Evolutionary conservation across 2,888 invertebrate species (phyloP).

Genomic region (Miltochrista miniata): DNA sequence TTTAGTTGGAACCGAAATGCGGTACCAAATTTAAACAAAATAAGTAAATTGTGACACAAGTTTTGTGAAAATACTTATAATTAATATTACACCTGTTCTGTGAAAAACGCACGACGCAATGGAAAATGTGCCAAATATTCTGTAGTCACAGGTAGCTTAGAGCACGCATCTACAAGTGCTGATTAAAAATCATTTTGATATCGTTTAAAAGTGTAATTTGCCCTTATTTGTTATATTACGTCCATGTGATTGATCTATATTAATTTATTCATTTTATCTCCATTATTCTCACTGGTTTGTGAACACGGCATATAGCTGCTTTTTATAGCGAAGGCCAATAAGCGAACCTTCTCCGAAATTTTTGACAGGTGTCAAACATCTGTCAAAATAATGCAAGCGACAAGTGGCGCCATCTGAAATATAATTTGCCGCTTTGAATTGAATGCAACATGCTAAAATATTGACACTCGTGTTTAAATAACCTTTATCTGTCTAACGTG

Average conservation of each 20-base stretch:
- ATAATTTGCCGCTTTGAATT: not conserved
- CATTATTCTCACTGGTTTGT: not conserved
- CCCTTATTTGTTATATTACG: not conserved
- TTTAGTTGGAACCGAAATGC: constrained; percentile 12
- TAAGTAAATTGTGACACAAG: constrained; percentile 7
- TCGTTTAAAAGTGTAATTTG: not conserved
- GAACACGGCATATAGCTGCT: no score
- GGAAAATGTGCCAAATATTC: constrained; percentile 78
- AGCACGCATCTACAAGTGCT: constrained; percentile 31
- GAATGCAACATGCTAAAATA: constrained; percentile 6
- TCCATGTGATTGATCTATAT: not conserved
- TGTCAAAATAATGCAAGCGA: not conserved
- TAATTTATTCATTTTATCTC: not conserved
- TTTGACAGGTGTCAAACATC: constrained; percentile 3
- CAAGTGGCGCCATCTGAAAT: constrained; percentile 1
- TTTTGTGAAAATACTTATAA: not conserved
- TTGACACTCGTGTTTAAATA: constrained; percentile 12
- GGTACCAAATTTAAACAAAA: no score
- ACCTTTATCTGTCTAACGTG: no score
- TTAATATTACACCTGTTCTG: constrained; percentile 14
- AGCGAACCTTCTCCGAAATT: not conserved
- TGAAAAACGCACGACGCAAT: constrained; percentile 43
- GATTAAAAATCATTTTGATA: constrained; percentile 12
- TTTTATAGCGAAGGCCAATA: not conserved
- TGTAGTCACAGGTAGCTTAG: constrained; percentile 64